Evolutionary conservation across 2,888 invertebrate genomes (phyloP), one percentile per base, ranked within the genome.

Genomic region (Callinectes sapidus): DNA sequence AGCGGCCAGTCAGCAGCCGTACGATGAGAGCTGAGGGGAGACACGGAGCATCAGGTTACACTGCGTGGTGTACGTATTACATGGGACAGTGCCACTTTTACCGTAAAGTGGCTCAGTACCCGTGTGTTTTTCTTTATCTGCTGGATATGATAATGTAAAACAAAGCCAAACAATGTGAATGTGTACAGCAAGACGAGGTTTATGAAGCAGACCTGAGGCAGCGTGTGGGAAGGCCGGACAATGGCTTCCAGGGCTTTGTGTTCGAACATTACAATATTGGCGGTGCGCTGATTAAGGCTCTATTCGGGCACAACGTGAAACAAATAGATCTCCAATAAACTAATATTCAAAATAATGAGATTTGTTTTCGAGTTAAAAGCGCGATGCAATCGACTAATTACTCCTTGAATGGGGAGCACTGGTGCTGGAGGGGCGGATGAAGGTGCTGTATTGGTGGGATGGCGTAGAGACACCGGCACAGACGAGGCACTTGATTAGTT

Each of bases 1-100:
- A 98, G 94, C 98, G 97, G 93, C 97, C 96, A 0, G 98, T 98
- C 93, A 98, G 97, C 95, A 98, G 98, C 95, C 98, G 96, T 55
- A 98, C 98, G 35, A 98, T 97, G 96, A 98, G 96, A 48, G 98
- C 98, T 98, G 96, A 92, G 23, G 87, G 39, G n/a, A 35, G 32
- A 35, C 35, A 85, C 42, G 32, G 61, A 42, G 77, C 32, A 28
- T 42, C 32, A 54, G 48, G 48, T 32, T 39, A n/a, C 23, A n/a
- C n/a, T 23, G 66, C n/a, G 66, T 23, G 66, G 23, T n/a, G 66
- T n/a, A 71, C n/a, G n/a, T 71, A 71, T n/a, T 10, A 71, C 66
- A 71, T 5, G 66, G n/a, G 10, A n/a, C 66, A 23, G n/a, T 23
- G 66, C 8, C 23, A 71, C n/a, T 23, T n/a, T n/a, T 23, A 0